phyloP scores from a whole-genome alignment of 2,888 invertebrate genomes.

The Drosophila pseudotalamancana region DNA sequence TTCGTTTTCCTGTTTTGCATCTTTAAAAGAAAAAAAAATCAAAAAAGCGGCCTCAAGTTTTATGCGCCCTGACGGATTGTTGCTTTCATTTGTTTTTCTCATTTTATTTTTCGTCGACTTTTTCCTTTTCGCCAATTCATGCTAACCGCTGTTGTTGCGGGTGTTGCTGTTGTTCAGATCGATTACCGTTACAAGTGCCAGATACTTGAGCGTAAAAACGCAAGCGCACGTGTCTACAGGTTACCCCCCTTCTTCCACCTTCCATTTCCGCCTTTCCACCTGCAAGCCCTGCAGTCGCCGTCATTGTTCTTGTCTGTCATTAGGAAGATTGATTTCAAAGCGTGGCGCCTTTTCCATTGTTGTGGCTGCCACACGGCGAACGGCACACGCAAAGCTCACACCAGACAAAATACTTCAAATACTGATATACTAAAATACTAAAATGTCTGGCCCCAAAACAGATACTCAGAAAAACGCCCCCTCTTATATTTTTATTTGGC shows the following conservation, averaged over 20 bases:
- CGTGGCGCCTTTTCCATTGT: constrained; percentile 59
- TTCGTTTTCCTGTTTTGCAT: background rate
- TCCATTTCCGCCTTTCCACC: background rate
- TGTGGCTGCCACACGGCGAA: constrained; percentile 32
- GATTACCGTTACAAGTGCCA: constrained; percentile 74
- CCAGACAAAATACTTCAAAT: constrained; percentile 23
- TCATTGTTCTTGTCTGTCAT: constrained; percentile 61
- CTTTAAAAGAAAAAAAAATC: too few relatives aligned
- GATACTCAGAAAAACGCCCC: background rate
- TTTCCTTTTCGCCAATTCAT: constrained; percentile 42
- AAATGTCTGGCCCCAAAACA: background rate
- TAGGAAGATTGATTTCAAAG: constrained; percentile 77
- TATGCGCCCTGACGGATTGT: constrained; percentile 42
- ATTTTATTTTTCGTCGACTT: constrained; percentile 6
- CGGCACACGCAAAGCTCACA: constrained; percentile 28
- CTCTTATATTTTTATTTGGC: constrained; percentile 3
- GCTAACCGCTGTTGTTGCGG: constrained; percentile 46
- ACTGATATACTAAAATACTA: constrained; percentile 15
- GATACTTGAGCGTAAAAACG: constrained; percentile 74
- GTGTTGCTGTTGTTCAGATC: constrained; percentile 67
- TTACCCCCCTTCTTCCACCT: background rate
- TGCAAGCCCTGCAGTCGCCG: background rate
- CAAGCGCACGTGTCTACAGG: constrained; percentile 69
- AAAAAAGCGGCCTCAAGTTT: constrained; percentile 7
- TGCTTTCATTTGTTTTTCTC: constrained; percentile 23